Conservation (phyloP, 1,140 invertebrate genomes). For the Pentalonia nigronervosa region DNA sequence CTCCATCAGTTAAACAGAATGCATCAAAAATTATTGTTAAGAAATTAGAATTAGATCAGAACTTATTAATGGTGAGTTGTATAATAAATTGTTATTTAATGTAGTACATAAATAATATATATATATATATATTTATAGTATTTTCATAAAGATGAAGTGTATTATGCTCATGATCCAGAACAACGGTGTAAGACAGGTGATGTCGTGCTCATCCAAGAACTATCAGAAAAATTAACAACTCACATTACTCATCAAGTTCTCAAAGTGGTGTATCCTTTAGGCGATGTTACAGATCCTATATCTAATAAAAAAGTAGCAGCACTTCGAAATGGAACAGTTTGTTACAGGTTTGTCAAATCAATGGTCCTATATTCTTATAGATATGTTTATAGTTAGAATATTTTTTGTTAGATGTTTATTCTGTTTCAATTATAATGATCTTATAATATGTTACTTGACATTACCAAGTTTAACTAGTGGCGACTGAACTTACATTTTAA, state of each 20-base stretch:
- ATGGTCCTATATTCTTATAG: neutral
- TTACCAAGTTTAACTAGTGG: neutral
- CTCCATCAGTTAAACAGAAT: constrained; percentile 76
- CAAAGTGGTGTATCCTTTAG: constrained; percentile 80
- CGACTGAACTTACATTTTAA: no score
- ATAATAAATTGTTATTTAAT: neutral
- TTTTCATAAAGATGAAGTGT: constrained; percentile 74
- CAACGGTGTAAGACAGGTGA: constrained; percentile 82
- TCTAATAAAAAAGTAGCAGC: constrained; percentile 80
- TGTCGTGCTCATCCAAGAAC: constrained; percentile 77
- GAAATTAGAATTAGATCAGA: constrained; percentile 73
- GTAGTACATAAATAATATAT: neutral
- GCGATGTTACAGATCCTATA: constrained; percentile 83
- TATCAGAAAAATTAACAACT: constrained; percentile 76
- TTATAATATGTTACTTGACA: neutral
- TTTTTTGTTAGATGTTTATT: neutral
- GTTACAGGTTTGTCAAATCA: constrained; percentile 69
- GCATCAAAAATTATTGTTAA: constrained; percentile 78
- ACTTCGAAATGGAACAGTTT: constrained; percentile 62
- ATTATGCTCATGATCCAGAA: constrained; percentile 79
- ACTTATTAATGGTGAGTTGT: constrained; percentile 72
- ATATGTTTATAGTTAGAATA: neutral
- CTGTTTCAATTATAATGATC: neutral
- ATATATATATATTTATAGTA: constrained; percentile 70
- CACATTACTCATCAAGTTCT: constrained; percentile 81